Evolutionary conservation across 2,797 vertebrate genomes (phyloP), one percentile per base, ranked within the genome.

Genomic region (Margarornis squamiger): DNA sequence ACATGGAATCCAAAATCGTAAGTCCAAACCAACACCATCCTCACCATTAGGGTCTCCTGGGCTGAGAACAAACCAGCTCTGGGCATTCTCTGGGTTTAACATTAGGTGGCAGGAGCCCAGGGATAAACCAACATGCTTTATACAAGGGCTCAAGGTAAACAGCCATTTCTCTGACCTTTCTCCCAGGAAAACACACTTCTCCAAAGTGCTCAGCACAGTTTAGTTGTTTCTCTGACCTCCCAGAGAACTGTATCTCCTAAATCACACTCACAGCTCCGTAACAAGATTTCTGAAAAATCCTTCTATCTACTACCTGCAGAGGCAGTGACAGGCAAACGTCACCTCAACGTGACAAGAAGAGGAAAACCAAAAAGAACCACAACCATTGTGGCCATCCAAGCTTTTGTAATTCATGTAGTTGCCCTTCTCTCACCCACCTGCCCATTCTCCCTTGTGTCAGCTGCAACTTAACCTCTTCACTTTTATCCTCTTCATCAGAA

Each of bases 331-430:
- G 74, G 58, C 21, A 38, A 79, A 51, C 2, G 14, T 34, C 36
- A 61, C 43, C 27, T 39, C 54, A 15, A 29, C 3, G 30, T 51
- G 77, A 72, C 48, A 87, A 52, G 39, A 81, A 61, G 32, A 48
- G 61, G 38, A 70, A 88, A 68, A 48, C 5, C 59, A 65, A 89
- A 58, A 30, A 58, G 63, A 38, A 78, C 36, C 2, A 3, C 34
- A 49, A 62, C 21, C 0, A 0, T 2, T n/a, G 52, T 9, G 78
- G 48, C 52, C 55, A 48, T 14, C 54, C 39, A 32, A 84, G 39
- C 1, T 0, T 32, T 36, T 32, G 4, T 7, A n/a, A 61, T 14
- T 85, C 17, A 3, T 0, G 5, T 4, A 11, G n/a, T 2, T 58
- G 30, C 81, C 63, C 22, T 74, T 34, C 72, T 57, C 23, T 46